A percentile compares a stretch with the other conserved stretches of the same genome.
Evolutionary conservation across 2,113 vertebrate genomes (phyloP).

Genomic region (Phylloscopus trochilus): DNA sequence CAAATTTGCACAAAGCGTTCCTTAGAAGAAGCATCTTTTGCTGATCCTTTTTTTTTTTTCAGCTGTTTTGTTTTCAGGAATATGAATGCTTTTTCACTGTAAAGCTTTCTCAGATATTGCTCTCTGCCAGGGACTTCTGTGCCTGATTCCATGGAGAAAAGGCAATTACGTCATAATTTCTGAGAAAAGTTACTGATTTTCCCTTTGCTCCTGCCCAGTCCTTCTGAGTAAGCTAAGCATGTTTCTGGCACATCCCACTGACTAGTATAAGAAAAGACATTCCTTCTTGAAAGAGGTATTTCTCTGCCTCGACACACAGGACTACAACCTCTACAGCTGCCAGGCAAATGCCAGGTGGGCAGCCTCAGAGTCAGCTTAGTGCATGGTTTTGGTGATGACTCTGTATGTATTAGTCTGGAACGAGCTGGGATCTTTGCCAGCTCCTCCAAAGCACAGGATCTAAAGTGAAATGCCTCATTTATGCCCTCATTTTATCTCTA

Average conservation of each 20-base stretch:
- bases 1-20: not conserved
- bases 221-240: not conserved
- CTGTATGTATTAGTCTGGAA: not conserved
- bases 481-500: not conserved
- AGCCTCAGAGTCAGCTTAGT: not conserved
- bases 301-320: not conserved
- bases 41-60: not conserved
- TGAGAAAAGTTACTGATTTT: constrained; percentile 28
- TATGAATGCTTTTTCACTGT: not conserved
- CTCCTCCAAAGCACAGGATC: not conserved
- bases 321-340: not conserved
- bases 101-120: constrained; percentile 15
- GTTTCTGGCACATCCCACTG: not conserved
- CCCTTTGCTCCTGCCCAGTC: not conserved
- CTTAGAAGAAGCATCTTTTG: not conserved
- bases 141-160: not conserved
- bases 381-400: not conserved
- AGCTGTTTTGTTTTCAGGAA: not conserved
- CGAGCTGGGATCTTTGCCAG: not conserved
- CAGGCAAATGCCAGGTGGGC: not conserved
- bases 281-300: not conserved
- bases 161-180: constrained; percentile 2
- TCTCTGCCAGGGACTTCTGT: not conserved
- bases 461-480: not conserved
- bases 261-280: not conserved